Base-by-base conservation (phyloP, 2,113 vertebrate genomes). In the Poeciliopsis turrubarensis region DNA sequence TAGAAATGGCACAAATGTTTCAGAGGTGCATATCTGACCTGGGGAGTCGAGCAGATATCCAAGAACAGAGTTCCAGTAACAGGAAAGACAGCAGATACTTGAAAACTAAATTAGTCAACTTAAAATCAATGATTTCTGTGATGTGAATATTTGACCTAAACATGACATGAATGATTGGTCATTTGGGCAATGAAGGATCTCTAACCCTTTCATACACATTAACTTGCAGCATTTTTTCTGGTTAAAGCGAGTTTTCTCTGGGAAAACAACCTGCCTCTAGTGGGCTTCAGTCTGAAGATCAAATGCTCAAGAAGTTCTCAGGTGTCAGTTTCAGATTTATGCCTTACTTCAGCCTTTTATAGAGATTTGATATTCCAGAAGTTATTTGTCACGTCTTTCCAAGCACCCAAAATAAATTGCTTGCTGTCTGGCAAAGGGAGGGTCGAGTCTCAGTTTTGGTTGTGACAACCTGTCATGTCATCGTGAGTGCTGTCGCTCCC, bases 321-420 rank as follows among this genome's bases (percentile, higher is more conserved):
- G 75, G 92, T 93, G 89, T 94, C 89, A 3, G 85, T 80, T 92
- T 92, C 92, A 92, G 79, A 92, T 95, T 91, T 92, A 92, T 93
- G 90, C 87, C 92, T 93, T 80, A 90, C 84, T 92, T 94, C 90
- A 93, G 91, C 93, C 90, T 93, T 93, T 94, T 91, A 92, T 94
- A 93, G 94, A 89, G 91, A 95, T 94, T 91, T 91, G 93, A 95
- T 95, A 92, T 92, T 92, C 87, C 79, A 86, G 85, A 87, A 94
- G 92, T 91, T 93, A 94, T 94, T 94, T 92, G 90, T 94, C 93
- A 93, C 93, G 85, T 92, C 94, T 93, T 87, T 90, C 91, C 90
- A 92, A 89, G 87, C 30, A 87, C 90, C 93, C 75, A 93, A 95
- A 95, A 95, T 94, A 94, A 86, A 88, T 93, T 83, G 78, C 89